Base-by-base conservation (phyloP, 2,113 vertebrate genomes). In the Phoenicopterus ruber region DNA sequence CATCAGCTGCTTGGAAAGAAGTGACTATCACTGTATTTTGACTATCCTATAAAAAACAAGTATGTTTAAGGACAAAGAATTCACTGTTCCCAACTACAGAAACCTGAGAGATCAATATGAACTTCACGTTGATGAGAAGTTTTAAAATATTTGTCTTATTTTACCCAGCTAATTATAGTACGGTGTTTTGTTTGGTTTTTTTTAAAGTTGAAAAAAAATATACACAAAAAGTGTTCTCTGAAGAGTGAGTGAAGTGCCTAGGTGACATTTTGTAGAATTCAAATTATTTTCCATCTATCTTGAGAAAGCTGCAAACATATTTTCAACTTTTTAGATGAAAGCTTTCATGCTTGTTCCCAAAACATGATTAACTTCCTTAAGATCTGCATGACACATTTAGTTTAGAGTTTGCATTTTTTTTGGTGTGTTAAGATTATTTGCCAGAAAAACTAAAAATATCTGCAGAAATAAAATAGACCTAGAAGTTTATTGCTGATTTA, bases 361-460 rank as follows among this genome's bases (percentile, higher is more conserved):
- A 84, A 57, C 65, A 84, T 29, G 34, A 86, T 78, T 66, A 94
- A 86, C 52, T 86, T 93, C 70, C 57, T 63, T 34, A 87, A 92
- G 91, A 94, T 94, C 72, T 62, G 15, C n/a, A 59, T 82, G 83
- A 94, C 72, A 88, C 34, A 94, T 71, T 92, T 76, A 88, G 86
- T 93, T 95, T 94, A 69, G 82, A 86, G 86, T 67, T 5, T 77
- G 63, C 22, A 3, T 49, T 61, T 54, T 80, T 90, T 79, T 82
- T 77, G 19, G 36, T 47, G 7, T 55, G n/a, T 31, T 74, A 65
- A 49, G 54, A 70, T 65, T 80, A 88, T 78, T 59, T 90, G 46
- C 44, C 32, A 91, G 49, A 71, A 74, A 63, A 81, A n/a, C 42
- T 79, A 67, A 92, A 91, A 76, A 44, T 49, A 93, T 8, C 63